These are phyloP conservation scores for Mionectes macconnelli DNA, from an alignment of 2,113 vertebrate species.

Conservation along the genomic window DNA sequence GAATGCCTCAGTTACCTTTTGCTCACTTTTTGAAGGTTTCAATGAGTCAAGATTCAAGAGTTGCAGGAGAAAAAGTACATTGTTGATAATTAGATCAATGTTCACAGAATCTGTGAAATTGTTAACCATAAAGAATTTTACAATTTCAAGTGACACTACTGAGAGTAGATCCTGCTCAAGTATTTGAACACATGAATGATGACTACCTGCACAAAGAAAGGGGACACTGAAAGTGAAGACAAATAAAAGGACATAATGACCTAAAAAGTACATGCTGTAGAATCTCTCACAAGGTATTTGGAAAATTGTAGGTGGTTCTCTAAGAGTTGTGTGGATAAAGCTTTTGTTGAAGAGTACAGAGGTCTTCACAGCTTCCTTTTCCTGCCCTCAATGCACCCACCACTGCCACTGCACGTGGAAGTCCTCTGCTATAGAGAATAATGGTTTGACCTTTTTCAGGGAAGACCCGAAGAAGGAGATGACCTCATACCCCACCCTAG, in stretches of 20 bases:
- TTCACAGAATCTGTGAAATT: slow-evolving; percentile 31
- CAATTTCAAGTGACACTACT: not conserved
- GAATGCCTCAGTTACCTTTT: not conserved
- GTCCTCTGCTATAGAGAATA: not conserved
- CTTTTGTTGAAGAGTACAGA: not conserved
- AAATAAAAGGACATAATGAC: not conserved
- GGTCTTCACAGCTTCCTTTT: not conserved
- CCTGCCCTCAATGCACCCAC: not conserved
- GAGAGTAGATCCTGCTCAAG: not conserved
- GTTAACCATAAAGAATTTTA: slow-evolving; percentile 6
- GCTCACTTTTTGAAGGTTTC: not conserved
- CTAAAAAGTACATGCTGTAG: not conserved
- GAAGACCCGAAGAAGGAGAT: not conserved
- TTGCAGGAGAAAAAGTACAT: not conserved
- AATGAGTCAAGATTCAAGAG: not conserved
- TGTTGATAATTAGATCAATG: not conserved
- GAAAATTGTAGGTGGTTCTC: not conserved
- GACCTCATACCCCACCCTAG: not conserved
- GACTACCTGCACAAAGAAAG: not conserved
- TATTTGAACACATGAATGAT: not conserved
- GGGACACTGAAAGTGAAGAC: not conserved
- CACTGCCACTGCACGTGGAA: not conserved
- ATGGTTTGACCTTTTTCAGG: not conserved
- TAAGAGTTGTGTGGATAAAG: not conserved
- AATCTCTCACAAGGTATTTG: not conserved